Evolutionary conservation across 2,888 invertebrate genomes (phyloP).

Genomic region (Scaptomyza cyrtandrae): DNA sequence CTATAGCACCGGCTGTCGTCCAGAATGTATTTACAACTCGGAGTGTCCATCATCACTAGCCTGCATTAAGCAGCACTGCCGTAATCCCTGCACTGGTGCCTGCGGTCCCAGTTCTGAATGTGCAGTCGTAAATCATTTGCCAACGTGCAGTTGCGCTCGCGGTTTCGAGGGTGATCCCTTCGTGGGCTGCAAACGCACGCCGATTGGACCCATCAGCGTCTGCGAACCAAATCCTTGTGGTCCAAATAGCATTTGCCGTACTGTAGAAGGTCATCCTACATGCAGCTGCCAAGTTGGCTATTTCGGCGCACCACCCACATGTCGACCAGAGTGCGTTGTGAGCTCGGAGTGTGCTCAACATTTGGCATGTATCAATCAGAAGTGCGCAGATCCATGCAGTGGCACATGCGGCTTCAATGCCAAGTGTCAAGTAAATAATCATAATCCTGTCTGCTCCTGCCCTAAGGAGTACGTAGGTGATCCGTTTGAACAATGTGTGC

Average conservation of each 20-base stretch:
- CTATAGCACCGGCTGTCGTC: constrained; percentile 92
- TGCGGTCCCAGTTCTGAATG: constrained; percentile 94
- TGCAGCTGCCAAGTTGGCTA: constrained; percentile 91
- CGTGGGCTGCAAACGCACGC: constrained; percentile 89
- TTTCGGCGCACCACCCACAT: constrained; percentile 90
- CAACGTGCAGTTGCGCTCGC: constrained; percentile 91
- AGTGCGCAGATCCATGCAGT: constrained; percentile 91
- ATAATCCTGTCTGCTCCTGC: constrained; percentile 92
- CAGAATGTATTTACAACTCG: constrained; percentile 92
- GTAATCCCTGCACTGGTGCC: constrained; percentile 93
- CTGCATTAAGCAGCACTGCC: constrained; percentile 93
- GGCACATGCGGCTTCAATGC: constrained; percentile 92
- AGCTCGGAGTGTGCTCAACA: constrained; percentile 91
- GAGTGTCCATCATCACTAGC: constrained; percentile 92
- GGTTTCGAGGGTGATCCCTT: constrained; percentile 94
- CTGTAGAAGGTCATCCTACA: constrained; percentile 89
- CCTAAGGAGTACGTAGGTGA: constrained; percentile 89
- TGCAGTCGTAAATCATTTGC: constrained; percentile 91
- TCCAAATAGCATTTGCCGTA: constrained; percentile 90
- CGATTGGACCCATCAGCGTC: constrained; percentile 85
- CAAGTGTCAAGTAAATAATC: constrained; percentile 91
- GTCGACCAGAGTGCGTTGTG: constrained; percentile 91
- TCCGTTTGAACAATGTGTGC: constrained; percentile 89
- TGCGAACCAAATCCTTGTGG: constrained; percentile 92
- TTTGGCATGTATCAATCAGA: constrained; percentile 91